These are phyloP conservation scores for Rhynchotus rufescens DNA, from an alignment of 2,797 vertebrate species.

Conservation along the genomic window DNA sequence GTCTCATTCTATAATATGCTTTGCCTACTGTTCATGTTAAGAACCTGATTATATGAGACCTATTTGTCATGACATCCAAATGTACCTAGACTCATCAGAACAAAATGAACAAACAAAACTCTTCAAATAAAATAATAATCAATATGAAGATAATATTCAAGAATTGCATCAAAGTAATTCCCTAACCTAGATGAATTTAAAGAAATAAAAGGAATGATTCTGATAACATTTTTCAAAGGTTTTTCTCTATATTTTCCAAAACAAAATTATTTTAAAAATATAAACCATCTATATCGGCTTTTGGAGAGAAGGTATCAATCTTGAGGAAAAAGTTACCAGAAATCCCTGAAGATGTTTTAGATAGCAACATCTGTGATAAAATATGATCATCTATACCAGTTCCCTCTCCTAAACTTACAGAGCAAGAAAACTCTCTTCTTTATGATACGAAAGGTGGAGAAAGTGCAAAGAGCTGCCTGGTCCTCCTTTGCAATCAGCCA, in stretches of 20 bases:
- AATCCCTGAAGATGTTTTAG: not conserved
- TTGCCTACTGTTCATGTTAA: not conserved
- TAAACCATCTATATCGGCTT: not conserved
- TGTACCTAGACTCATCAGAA: not conserved
- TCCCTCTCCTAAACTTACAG: not conserved
- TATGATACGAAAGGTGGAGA: not conserved
- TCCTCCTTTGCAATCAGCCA: not conserved
- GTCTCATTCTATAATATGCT: not conserved
- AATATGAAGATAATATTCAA: not conserved
- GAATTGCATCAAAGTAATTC: not conserved
- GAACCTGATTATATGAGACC: not conserved
- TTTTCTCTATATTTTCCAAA: constrained; percentile 23
- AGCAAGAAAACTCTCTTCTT: not conserved
- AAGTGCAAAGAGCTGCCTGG: not conserved
- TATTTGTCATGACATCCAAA: not conserved
- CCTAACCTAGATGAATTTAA: not conserved
- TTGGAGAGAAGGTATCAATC: not conserved
- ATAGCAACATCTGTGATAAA: not conserved
- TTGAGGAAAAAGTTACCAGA: not conserved
- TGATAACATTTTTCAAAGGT: not conserved
- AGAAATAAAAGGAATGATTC: constrained; percentile 1
- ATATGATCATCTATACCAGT: not conserved
- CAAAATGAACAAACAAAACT: not conserved
- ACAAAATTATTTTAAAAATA: not conserved
- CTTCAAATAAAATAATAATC: not conserved